Base-by-base conservation (phyloP, 2,113 vertebrate species). In the Spilogale gracilis region DNA sequence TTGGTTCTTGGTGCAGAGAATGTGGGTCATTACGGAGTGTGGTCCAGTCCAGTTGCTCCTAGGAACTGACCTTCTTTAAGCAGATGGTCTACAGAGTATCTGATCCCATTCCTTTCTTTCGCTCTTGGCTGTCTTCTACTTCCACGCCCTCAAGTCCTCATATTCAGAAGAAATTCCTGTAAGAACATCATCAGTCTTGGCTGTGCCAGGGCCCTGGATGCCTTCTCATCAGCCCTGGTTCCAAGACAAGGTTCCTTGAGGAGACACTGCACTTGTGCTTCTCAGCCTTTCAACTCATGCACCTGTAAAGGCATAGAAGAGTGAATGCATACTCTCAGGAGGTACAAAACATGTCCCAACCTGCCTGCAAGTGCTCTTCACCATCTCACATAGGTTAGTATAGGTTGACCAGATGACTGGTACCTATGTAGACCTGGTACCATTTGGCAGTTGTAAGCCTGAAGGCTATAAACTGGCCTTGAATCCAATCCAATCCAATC, bases 331-430 rank as follows among this genome's bases (percentile, higher is more conserved):
- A 23, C 10, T 1, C 30, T 12, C 45, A 25, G 30, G 30, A 23
- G 9, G 48, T 73, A 0, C 2, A 3, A 12, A 4, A 9, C 1
- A 8, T 9, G 12, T 27, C n/a, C 21, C 65, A 16, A 1, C 6
- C 32, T 4, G 43, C 45, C 32, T 25, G 27, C 2, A 45, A 65
- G 18, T 3, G 21, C 17, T 25, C 16, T 14, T 10, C 18, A 7
- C 9, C 0, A 11, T 43, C 12, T 50, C 71, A 1, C 0, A 1
- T 5, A 6, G 27, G 21, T 38, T 18, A 3, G 23, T 16, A 16
- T 1, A 56, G 30, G 20, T 20, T 13, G 67, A 3, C 30, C 2
- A 5, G 9, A 18, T 48, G 7, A 27, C 32, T 11, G 21, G 25
- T 10, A 10, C 9, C 45, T 30, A 2, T 21, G 10, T 27, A 50